These are phyloP conservation scores for Epinotia ramella DNA, from an alignment of 2,888 invertebrate species.

Conservation along the genomic window DNA sequence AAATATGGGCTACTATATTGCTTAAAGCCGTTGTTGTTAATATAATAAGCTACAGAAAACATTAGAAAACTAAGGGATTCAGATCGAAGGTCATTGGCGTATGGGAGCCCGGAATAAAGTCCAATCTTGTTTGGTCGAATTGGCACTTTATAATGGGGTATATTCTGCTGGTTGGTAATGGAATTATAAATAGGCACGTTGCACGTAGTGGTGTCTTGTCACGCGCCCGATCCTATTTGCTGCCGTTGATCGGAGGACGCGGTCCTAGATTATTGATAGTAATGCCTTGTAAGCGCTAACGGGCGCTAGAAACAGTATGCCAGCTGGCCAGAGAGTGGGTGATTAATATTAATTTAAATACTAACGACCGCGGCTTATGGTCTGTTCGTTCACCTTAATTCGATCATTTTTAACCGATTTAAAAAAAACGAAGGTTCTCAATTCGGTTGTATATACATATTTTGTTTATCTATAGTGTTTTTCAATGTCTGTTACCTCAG, in stretches of 20 bases:
- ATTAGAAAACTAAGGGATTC: no score
- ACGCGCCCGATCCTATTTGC: slow-evolving; percentile 5
- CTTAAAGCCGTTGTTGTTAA: no score
- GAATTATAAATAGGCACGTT: neutral
- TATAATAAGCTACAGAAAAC: no score
- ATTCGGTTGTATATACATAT: no score
- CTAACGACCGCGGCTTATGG: neutral
- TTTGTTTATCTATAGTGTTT: no score
- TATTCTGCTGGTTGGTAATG: neutral
- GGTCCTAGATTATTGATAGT: slow-evolving; percentile 34
- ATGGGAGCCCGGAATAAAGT: no score
- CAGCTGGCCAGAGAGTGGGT: neutral
- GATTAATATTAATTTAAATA: neutral
- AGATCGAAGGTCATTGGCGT: no score
- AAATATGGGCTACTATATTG: no score
- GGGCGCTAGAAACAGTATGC: slow-evolving; percentile 17
- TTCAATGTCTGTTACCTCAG: no score
- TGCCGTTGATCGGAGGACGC: slow-evolving; percentile 11
- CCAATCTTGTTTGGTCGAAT: neutral
- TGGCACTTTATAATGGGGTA: neutral
- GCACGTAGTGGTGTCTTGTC: slow-evolving; percentile 1
- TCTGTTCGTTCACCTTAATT: neutral
- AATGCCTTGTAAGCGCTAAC: slow-evolving; percentile 12
- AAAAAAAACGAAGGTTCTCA: no score
- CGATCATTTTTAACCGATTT: neutral